These are phyloP conservation scores for Hypanus sabinus DNA, from an alignment of 2,113 vertebrate genomes.

Conservation along the genomic window DNA sequence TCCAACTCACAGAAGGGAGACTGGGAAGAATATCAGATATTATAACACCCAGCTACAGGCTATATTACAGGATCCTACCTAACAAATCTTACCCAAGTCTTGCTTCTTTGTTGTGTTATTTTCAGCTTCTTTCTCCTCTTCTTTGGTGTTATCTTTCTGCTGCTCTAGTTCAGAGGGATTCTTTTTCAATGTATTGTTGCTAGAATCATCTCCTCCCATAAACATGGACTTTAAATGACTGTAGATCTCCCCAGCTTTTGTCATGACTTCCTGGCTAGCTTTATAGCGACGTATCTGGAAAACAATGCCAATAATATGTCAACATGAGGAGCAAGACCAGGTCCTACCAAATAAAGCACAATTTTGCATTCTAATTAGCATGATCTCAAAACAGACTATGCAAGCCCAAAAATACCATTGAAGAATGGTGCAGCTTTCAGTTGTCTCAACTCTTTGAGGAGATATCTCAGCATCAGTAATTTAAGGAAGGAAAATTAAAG, in stretches of 20 bases:
- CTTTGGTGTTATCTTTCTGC: constrained; percentile 54
- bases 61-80: background rate
- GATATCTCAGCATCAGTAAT: background rate
- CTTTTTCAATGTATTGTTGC: constrained; percentile 31
- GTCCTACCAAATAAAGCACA: background rate
- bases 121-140: constrained; percentile 53
- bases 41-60: background rate
- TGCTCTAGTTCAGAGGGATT: constrained; percentile 57
- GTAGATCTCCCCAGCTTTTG: constrained; percentile 85
- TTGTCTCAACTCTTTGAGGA: background rate
- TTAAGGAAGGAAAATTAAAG: background rate
- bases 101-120: constrained; percentile 52
- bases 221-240: constrained; percentile 86
- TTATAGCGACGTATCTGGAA: constrained; percentile 89
- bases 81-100: background rate
- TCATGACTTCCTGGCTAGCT: constrained; percentile 88
- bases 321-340: background rate
- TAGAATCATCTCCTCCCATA: constrained; percentile 57
- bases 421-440: background rate
- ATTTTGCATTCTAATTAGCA: background rate
- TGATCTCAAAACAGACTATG: background rate
- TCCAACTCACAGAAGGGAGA: background rate
- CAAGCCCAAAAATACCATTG: background rate
- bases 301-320: background rate
- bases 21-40: background rate